These are phyloP conservation scores for Lepus americanus DNA, from an alignment of 2,113 vertebrate genomes.

Conservation along the genomic window DNA sequence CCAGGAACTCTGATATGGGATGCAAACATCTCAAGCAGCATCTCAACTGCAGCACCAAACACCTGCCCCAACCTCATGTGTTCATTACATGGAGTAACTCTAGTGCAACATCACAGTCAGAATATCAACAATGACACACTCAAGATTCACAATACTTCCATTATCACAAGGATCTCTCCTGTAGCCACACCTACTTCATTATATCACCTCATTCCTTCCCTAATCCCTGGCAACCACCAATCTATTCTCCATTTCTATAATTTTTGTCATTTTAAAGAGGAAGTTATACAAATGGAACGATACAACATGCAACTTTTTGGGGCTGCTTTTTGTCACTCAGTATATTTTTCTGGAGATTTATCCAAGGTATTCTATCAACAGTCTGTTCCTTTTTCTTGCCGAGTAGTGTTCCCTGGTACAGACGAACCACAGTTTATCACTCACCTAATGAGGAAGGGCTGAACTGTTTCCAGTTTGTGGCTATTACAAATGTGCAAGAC, in stretches of 20 bases:
- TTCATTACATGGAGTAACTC: background rate
- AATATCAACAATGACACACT: background rate
- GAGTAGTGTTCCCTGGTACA: background rate
- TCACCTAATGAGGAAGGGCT: background rate
- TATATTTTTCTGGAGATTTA: background rate
- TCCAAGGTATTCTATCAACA: background rate
- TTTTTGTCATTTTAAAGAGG: constrained; percentile 39
- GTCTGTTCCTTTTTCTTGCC: background rate
- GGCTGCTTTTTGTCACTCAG: background rate
- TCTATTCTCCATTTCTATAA: background rate
- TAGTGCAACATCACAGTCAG: background rate
- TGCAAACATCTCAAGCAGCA: too few species aligned
- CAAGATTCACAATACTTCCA: background rate
- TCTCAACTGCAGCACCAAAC: too few species aligned
- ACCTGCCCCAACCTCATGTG: too few species aligned
- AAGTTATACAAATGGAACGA: background rate
- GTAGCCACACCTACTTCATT: background rate
- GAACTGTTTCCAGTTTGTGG: background rate
- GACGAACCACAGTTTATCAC: background rate
- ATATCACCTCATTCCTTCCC: background rate
- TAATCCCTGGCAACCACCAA: background rate
- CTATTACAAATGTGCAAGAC: background rate
- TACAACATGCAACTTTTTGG: background rate
- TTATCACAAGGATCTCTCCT: background rate
- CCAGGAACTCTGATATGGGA: too few species aligned